Percentiles rank a stretch among this genome's conserved stretches.
Evolutionary conservation across 2,113 vertebrate genomes (phyloP).

Genomic region (Neodon shergylaensis): DNA sequence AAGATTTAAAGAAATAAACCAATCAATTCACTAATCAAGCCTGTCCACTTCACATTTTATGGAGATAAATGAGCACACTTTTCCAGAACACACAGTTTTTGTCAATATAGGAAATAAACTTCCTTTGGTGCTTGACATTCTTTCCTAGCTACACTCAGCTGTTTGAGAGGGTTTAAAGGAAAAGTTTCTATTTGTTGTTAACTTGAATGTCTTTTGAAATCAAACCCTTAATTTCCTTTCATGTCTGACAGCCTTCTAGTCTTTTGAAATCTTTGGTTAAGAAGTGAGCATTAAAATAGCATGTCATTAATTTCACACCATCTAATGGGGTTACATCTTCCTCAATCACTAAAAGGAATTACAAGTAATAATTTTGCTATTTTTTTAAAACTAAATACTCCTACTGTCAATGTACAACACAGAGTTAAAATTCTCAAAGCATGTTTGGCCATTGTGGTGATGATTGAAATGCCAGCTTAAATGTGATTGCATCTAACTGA

Average conservation of each 20-base stretch:
- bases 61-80: constrained; percentile 64
- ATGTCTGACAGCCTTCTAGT: constrained; percentile 79
- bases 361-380: not conserved
- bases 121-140: constrained; percentile 64
- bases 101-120: constrained; percentile 62
- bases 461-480: not conserved
- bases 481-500: not conserved
- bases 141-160: not conserved
- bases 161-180: constrained; percentile 64
- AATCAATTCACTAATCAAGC: constrained; percentile 68
- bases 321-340: constrained; percentile 75
- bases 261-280: constrained; percentile 79
- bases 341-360: constrained; percentile 71
- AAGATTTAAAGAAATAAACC: constrained; percentile 71
- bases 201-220: constrained; percentile 78
- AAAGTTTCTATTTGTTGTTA: constrained; percentile 67
- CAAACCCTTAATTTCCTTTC: constrained; percentile 75
- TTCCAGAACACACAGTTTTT: constrained; percentile 51
- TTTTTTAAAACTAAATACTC: not conserved
- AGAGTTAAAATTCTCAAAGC: constrained; percentile 77
- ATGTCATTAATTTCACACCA: constrained; percentile 81
- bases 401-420: constrained; percentile 76
- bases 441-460: constrained; percentile 49
- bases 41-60: constrained; percentile 68
- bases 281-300: constrained; percentile 77